phyloP scores from a whole-genome alignment of 2,797 vertebrate species.

The Phalanger gymnotis region DNA sequence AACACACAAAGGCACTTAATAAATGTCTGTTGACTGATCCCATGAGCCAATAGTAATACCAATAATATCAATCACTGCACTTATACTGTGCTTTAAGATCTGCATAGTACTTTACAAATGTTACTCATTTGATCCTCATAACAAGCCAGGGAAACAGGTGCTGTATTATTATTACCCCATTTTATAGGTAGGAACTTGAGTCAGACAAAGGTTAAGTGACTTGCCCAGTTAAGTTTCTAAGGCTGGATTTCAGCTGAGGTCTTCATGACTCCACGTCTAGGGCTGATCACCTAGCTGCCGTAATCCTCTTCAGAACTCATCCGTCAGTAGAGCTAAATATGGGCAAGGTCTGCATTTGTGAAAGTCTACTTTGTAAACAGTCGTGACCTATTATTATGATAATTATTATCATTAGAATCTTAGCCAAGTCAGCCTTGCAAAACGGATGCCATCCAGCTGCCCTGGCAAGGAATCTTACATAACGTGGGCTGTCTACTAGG shows the following conservation, averaged over 20 bases:
- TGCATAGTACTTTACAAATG: neutral
- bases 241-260: neutral
- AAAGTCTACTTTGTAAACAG: neutral
- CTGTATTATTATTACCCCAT: neutral
- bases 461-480: neutral
- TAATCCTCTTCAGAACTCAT: neutral
- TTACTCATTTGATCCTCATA: neutral
- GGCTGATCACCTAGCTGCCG: neutral
- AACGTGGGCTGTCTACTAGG: neutral
- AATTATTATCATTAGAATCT: neutral
- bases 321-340: neutral
- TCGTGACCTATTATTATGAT: neutral
- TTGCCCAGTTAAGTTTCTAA: neutral
- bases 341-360: neutral
- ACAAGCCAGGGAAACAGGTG: neutral
- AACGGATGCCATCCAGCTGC: neutral
- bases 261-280: neutral
- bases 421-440: neutral
- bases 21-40: neutral
- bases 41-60: neutral
- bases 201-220: neutral
- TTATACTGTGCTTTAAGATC: neutral
- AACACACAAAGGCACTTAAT: neutral
- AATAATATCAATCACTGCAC: neutral
- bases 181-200: neutral